phyloP scores from a whole-genome alignment of 2,888 invertebrate genomes.

The Allophyes oxyacanthae region DNA sequence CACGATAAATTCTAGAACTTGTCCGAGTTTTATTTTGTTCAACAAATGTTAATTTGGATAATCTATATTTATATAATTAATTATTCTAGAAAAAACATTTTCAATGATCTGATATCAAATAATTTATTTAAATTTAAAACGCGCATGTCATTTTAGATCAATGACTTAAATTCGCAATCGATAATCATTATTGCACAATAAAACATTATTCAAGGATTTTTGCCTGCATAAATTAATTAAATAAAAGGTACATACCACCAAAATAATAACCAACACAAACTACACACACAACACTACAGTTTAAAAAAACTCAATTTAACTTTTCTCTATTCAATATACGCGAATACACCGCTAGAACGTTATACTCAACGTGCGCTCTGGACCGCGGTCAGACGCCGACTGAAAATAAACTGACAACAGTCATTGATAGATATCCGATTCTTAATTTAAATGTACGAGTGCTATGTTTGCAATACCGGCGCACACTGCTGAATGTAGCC shows the following conservation, averaged over 20 bases:
- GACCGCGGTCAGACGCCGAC: constrained; percentile 30
- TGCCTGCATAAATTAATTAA: not conserved
- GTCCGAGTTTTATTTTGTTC: not conserved
- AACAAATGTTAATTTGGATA: too few species aligned
- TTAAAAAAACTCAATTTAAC: constrained; percentile 3
- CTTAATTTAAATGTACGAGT: constrained; percentile 32
- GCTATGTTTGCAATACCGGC: constrained; percentile 5
- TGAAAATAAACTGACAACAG: constrained; percentile 43
- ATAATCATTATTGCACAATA: constrained; percentile 3
- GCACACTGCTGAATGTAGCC: constrained; percentile 6
- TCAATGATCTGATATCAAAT: not conserved
- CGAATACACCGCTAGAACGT: constrained; percentile 21
- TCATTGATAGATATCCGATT: constrained; percentile 42
- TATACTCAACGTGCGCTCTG: constrained; percentile 24
- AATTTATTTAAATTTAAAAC: not conserved
- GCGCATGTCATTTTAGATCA: not conserved
- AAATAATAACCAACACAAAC: constrained; percentile 20
- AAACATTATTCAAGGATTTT: not conserved
- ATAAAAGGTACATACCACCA: constrained; percentile 35
- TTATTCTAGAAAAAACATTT: too few species aligned
- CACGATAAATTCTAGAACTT: not conserved
- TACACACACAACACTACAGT: constrained; percentile 33
- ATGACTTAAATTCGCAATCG: not conserved
- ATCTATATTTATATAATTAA: too few species aligned
- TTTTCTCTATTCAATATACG: constrained; percentile 18